phyloP scores from a whole-genome alignment of 2,113 vertebrate species.

The Willisornis vidua region DNA sequence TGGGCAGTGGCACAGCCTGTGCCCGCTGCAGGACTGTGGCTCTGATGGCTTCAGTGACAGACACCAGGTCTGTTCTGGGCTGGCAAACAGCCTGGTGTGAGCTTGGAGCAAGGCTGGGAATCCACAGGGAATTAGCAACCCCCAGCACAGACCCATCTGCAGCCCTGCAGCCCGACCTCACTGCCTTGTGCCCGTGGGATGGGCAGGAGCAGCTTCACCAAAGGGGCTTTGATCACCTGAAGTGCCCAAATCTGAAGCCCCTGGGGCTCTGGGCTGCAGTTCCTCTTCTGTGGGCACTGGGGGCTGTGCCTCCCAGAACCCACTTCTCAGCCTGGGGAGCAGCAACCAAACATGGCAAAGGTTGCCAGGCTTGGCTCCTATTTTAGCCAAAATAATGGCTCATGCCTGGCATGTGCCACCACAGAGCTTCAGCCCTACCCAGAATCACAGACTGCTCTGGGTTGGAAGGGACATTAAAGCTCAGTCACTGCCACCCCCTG shows the following conservation, averaged over 20 bases:
- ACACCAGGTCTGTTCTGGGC: not conserved
- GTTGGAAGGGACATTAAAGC: not conserved
- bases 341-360: not conserved
- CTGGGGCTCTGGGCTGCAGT: not conserved
- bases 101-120: not conserved
- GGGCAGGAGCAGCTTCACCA: not conserved
- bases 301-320: not conserved
- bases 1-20: not conserved
- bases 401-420: rapidly evolving
- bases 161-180: rapidly evolving
- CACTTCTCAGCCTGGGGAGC: not conserved
- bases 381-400: not conserved
- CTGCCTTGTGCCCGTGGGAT: not conserved
- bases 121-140: not conserved
- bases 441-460: not conserved
- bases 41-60: not conserved
- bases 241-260: not conserved
- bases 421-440: not conserved
- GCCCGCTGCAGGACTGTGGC: not conserved
- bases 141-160: not conserved
- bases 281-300: not conserved
- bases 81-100: not conserved
- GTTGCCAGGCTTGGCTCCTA: not conserved
- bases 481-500: not conserved
- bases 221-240: not conserved